Conservation (phyloP, 2,888 invertebrate species). For the Linyphia triangularis region DNA sequence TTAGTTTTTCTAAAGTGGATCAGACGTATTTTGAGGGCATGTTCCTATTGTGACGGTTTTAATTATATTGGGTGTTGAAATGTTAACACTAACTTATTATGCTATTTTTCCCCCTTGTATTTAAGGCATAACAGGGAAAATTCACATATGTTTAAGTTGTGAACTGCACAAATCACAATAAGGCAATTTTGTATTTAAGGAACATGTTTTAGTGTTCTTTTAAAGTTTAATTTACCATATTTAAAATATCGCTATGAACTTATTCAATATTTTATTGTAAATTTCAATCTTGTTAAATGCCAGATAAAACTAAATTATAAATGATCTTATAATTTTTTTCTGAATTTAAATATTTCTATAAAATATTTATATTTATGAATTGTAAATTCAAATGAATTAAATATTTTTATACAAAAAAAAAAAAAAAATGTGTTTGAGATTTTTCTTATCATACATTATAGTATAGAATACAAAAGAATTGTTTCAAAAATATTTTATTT, state of each 20-base stretch:
- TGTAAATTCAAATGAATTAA: not conserved
- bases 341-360: not conserved
- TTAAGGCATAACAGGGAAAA: too few relatives aligned
- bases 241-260: not conserved
- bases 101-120: too few relatives aligned
- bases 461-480: not conserved
- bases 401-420: not conserved
- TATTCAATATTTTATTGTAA: not conserved
- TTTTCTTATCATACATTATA: not conserved
- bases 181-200: not conserved
- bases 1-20: too few relatives aligned
- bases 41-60: too few relatives aligned
- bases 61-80: too few relatives aligned
- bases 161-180: not conserved
- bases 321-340: not conserved
- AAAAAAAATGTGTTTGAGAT: not conserved
- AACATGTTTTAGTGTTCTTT: not conserved
- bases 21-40: too few relatives aligned
- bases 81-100: too few relatives aligned
- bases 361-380: not conserved
- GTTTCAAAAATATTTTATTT: constrained; percentile 11
- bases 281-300: not conserved
- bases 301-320: not conserved
- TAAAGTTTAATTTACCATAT: not conserved
- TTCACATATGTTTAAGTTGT: not conserved